A percentile compares a stretch with the other conserved stretches of the same genome.
Evolutionary conservation across 30 jellyfish, hydroid and myxozoan genomes (phyloP).

Genomic region (Morbakka virulenta): DNA sequence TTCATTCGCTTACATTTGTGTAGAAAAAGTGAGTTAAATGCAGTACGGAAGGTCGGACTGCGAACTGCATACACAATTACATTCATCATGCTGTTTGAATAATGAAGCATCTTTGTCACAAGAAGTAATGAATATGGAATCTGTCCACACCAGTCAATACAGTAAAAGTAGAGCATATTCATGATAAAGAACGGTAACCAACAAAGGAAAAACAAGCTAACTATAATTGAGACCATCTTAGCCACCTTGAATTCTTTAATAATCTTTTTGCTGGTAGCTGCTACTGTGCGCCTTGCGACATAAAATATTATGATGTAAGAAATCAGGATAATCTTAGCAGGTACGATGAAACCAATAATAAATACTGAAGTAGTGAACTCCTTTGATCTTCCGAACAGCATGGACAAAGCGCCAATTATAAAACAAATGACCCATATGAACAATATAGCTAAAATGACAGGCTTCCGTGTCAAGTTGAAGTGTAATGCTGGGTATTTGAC

Average conservation of each 20-base stretch:
- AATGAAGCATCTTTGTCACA: conserved; percentile 53
- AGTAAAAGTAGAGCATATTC: conserved; percentile 49
- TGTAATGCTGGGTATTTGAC: conserved; percentile 84
- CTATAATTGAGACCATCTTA: conserved; percentile 68
- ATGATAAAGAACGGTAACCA: conserved; percentile 86
- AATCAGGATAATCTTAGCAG: conserved; percentile 36
- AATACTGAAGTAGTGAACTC: not conserved
- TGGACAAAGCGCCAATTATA: conserved; percentile 1
- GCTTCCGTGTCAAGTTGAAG: conserved; percentile 65
- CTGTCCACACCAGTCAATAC: conserved; percentile 39
- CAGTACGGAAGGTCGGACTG: conserved; percentile 75
- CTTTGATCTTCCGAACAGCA: not conserved
- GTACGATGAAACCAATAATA: conserved; percentile 52
- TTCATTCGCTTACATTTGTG: conserved; percentile 44
- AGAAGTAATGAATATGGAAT: conserved; percentile 6
- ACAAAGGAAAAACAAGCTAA: conserved; percentile 68
- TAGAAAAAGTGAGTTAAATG: conserved; percentile 71
- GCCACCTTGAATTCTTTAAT: conserved; percentile 80
- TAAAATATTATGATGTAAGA: conserved; percentile 70
- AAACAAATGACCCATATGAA: conserved; percentile 67
- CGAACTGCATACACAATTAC: conserved; percentile 87
- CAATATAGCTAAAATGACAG: conserved; percentile 58
- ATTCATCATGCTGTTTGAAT: conserved; percentile 86
- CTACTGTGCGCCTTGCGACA: conserved; percentile 52
- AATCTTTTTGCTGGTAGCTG: conserved; percentile 46